These are phyloP conservation scores for Lasioglossum marginatum DNA, from an alignment of 2,888 invertebrate genomes.

Conservation along the genomic window DNA sequence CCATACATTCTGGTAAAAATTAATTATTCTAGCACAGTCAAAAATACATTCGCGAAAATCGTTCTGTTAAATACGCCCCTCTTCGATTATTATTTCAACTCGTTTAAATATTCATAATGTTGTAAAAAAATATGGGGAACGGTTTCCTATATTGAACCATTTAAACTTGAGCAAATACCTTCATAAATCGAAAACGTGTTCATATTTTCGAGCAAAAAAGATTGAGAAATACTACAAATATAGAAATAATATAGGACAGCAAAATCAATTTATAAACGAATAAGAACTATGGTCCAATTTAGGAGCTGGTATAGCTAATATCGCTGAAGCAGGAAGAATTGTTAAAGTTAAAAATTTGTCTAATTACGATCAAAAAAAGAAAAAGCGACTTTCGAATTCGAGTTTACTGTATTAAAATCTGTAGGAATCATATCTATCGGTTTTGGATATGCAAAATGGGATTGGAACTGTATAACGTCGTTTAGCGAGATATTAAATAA, in stretches of 20 bases:
- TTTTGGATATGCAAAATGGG: background rate
- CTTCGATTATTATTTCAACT: background rate
- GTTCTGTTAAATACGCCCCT: background rate
- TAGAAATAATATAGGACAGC: too few species aligned
- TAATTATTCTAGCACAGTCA: background rate
- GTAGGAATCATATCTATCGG: background rate
- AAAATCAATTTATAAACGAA: too few species aligned
- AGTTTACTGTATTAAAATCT: background rate
- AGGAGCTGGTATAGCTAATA: too few species aligned
- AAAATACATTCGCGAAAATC: background rate
- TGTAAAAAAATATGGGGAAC: background rate
- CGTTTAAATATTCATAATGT: background rate
- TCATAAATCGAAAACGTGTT: too few species aligned
- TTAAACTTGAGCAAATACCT: too few species aligned
- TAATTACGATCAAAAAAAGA: background rate
- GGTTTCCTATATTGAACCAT: too few species aligned
- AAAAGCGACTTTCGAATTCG: background rate
- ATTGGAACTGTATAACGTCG: too few species aligned
- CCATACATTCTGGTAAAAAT: background rate
- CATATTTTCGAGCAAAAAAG: too few species aligned
- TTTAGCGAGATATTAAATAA: background rate
- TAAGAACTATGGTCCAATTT: too few species aligned
- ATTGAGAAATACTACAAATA: too few species aligned
- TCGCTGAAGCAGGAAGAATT: too few species aligned
- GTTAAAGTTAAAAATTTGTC: too few species aligned